Evolutionary conservation across 2,888 invertebrate species (phyloP).

Genomic region (Drosophila neoperkinsi): DNA sequence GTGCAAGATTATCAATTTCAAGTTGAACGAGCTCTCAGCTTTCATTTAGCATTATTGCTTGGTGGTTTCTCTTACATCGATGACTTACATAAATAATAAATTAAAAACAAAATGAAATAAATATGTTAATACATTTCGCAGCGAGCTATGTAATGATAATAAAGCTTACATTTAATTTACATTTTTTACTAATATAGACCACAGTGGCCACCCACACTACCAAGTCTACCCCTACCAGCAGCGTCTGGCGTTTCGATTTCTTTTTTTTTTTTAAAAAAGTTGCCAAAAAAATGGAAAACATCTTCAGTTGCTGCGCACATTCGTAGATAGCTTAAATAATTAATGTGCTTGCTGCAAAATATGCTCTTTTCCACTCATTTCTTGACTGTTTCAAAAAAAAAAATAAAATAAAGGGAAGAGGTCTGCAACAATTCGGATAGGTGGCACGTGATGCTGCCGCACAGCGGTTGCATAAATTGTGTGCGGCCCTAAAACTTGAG

Average conservation of each 20-base stretch:
- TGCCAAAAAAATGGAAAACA: conserved; percentile 14
- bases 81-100: no score
- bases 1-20: neutral
- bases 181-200: neutral
- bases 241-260: conserved; percentile 7
- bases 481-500: conserved; percentile 17
- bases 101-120: neutral
- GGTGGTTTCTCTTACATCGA: no score
- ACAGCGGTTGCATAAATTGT: conserved; percentile 69
- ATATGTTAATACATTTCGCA: no score
- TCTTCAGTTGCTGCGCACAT: conserved; percentile 52
- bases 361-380: conserved; percentile 23
- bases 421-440: conserved; percentile 45
- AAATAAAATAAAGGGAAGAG: neutral
- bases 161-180: neutral
- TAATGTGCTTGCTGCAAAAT: conserved; percentile 69
- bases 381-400: conserved; percentile 14
- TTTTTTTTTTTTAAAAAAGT: conserved; percentile 22
- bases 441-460: conserved; percentile 60
- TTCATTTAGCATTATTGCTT: no score
- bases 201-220: conserved; percentile 15
- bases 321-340: conserved; percentile 80
- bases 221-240: conserved; percentile 20
- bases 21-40: neutral
- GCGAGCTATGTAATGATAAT: neutral